Percentiles rank a stretch among this genome's conserved stretches.
These are phyloP conservation scores for Saccostrea cuccullata DNA, from an alignment of 1,140 invertebrate species.

Conservation along the genomic window DNA sequence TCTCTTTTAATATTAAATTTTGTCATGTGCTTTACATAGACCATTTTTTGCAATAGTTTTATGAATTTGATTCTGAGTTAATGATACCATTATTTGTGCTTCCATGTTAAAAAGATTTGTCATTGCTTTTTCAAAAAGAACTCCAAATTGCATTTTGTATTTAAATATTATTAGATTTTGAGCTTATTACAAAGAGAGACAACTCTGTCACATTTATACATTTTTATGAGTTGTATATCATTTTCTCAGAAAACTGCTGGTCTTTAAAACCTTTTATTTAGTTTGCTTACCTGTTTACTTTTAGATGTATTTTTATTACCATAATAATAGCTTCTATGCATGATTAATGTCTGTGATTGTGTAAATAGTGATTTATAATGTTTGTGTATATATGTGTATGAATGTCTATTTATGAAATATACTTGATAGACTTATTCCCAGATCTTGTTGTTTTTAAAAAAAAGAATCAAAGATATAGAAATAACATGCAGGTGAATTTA, in stretches of 20 bases:
- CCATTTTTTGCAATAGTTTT: too few relatives aligned
- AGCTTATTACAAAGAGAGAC: background rate
- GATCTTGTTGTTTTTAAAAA: background rate
- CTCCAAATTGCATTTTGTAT: too few relatives aligned
- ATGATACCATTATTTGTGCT: too few relatives aligned
- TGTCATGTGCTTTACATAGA: too few relatives aligned
- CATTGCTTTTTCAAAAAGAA: too few relatives aligned
- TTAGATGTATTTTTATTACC: background rate
- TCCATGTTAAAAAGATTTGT: too few relatives aligned
- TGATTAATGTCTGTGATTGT: constrained; percentile 33
- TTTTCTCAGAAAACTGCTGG: too few relatives aligned
- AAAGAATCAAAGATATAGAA: background rate
- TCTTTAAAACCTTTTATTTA: background rate
- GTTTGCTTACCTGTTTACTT: background rate
- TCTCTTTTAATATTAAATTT: too few relatives aligned
- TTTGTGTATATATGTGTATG: constrained; percentile 32
- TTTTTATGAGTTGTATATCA: too few relatives aligned
- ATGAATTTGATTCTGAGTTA: too few relatives aligned
- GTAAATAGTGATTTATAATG: constrained; percentile 4
- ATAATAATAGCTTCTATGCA: background rate
- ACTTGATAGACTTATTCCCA: background rate
- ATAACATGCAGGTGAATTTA: too few relatives aligned
- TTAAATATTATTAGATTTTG: background rate
- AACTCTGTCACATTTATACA: background rate
- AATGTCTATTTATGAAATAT: constrained; percentile 33